phyloP scores from a whole-genome alignment of 2,888 invertebrate species.

The Scaeva pyrastri region DNA sequence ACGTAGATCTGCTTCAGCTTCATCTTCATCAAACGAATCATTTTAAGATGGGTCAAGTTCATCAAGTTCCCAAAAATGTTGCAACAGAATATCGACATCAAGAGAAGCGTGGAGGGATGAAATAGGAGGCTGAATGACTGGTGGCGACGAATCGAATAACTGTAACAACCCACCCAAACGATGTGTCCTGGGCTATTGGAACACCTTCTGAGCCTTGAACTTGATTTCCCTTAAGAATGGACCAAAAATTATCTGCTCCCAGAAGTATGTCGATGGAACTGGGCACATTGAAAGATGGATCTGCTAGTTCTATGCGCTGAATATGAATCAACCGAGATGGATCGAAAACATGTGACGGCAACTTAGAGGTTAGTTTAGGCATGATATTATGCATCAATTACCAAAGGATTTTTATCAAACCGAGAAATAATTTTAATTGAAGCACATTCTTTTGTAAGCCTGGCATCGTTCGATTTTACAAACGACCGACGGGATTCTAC shows the following conservation, averaged over 20 bases:
- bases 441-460: constrained; percentile 7
- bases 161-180: constrained; percentile 7
- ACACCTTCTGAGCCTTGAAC: neutral
- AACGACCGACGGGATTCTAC: neutral
- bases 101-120: neutral
- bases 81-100: neutral
- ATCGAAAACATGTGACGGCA: neutral
- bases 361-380: constrained; percentile 2
- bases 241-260: constrained; percentile 4
- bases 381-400: neutral
- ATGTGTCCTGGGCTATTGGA: constrained; percentile 1
- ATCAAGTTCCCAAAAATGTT: neutral
- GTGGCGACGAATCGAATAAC: neutral
- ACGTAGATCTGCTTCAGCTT: neutral
- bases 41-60: neutral
- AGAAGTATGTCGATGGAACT: neutral
- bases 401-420: neutral
- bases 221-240: neutral
- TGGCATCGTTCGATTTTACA: constrained; percentile 29
- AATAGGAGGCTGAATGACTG: neutral
- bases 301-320: neutral
- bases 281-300: neutral
- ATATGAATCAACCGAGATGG: neutral
- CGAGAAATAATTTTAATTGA: constrained; percentile 10
- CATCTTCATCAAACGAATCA: neutral